Conservation (phyloP, 2,113 vertebrate genomes). For the Gymnarchus niloticus region DNA sequence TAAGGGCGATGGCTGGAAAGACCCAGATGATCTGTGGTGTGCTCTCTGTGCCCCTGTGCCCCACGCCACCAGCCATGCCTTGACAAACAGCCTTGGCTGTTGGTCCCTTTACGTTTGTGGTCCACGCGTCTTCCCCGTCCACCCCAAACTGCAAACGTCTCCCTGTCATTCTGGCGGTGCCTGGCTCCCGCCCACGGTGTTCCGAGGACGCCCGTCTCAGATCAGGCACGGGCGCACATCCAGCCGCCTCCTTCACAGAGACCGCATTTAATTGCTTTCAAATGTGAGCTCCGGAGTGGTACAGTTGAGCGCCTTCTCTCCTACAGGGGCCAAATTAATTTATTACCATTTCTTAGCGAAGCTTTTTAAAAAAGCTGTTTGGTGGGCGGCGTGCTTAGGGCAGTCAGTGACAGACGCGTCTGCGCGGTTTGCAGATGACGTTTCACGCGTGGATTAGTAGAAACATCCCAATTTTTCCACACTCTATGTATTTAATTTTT, state of each 20-base stretch:
- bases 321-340: conserved; percentile 50
- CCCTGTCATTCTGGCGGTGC: conserved; percentile 38
- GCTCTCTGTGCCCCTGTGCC: not conserved
- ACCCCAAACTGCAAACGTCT: not conserved
- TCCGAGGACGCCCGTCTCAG: conserved; percentile 28
- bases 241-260: conserved; percentile 58
- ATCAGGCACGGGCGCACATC: conserved; percentile 50
- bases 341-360: conserved; percentile 47
- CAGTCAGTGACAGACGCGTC: conserved; percentile 10
- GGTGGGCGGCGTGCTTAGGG: conserved; percentile 13
- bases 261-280: conserved; percentile 64
- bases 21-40: not conserved
- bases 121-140: not conserved
- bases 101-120: not conserved
- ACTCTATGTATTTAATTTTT: not conserved
- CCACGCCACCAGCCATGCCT: not conserved
- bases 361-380: conserved; percentile 33
- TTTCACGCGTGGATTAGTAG: not conserved
- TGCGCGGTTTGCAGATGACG: conserved; percentile 8
- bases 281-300: conserved; percentile 53
- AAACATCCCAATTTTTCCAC: not conserved
- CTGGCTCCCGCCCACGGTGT: conserved; percentile 36
- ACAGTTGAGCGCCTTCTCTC: conserved; percentile 48
- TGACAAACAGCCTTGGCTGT: not conserved
- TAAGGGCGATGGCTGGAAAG: not conserved